A percentile compares a stretch with the other conserved stretches of the same genome.
Conservation (phyloP, 2,888 invertebrate species). For the Noctua janthina region DNA sequence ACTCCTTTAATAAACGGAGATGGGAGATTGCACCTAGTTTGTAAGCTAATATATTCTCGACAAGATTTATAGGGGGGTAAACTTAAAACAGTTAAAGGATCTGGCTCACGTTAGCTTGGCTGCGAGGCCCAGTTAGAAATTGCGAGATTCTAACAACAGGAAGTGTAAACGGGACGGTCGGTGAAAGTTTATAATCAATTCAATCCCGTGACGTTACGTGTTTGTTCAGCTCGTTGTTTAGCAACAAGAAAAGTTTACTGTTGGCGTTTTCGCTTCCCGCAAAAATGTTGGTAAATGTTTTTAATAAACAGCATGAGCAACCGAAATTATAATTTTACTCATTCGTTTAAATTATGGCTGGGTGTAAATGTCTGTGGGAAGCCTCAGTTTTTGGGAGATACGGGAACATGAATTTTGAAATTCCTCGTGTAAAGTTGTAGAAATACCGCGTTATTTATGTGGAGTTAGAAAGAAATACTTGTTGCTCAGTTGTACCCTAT, state of each 20-base stretch:
- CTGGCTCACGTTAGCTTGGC: conserved; percentile 52
- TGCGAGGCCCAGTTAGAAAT: conserved; percentile 51
- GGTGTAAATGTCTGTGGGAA: conserved; percentile 55
- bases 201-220: conserved; percentile 75
- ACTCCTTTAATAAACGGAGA: conserved; percentile 71
- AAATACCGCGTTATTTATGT: conserved; percentile 30
- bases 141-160: conserved; percentile 45
- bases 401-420: conserved; percentile 57
- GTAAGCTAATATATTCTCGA: conserved; percentile 62
- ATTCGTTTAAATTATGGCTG: conserved; percentile 64
- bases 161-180: conserved; percentile 56
- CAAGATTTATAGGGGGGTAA: conserved; percentile 62
- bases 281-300: conserved; percentile 68
- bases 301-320: conserved; percentile 72
- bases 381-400: conserved; percentile 49
- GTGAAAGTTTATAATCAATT: conserved; percentile 82
- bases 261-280: conserved; percentile 51
- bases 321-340: conserved; percentile 70
- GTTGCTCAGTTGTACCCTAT: conserved; percentile 36
- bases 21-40: conserved; percentile 71
- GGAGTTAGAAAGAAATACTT: conserved; percentile 49
- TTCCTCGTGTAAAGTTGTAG: conserved; percentile 25
- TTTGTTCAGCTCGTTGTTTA: conserved; percentile 75
- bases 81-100: conserved; percentile 58
- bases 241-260: conserved; percentile 76